A percentile compares a stretch with the other conserved stretches of the same genome.
phyloP scores from a whole-genome alignment of 2,888 invertebrate genomes.

The Orchesella flavescens region DNA sequence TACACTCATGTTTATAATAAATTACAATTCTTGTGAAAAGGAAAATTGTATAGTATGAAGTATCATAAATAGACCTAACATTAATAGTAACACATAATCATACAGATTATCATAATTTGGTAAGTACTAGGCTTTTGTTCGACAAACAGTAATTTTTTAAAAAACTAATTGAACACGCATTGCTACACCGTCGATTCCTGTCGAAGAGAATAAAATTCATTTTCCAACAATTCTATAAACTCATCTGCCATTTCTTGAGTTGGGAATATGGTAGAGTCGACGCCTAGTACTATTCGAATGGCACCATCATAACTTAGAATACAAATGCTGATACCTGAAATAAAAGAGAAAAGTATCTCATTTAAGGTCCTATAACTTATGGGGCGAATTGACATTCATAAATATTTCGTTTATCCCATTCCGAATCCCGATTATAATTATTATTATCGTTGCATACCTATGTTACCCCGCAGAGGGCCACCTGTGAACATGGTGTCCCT shows the following conservation, averaged over 20 bases:
- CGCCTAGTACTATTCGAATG: conserved; percentile 68
- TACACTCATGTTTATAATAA: no score
- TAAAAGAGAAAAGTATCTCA: not conserved
- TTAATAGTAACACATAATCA: no score
- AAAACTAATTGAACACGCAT: not conserved
- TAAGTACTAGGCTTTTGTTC: not conserved
- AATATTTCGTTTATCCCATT: conserved; percentile 12
- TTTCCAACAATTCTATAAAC: conserved; percentile 62
- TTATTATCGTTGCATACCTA: no score
- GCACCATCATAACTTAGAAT: conserved; percentile 70
- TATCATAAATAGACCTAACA: no score
- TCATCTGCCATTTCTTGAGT: conserved; percentile 67
- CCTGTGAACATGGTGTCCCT: conserved; percentile 70
- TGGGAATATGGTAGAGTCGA: conserved; percentile 67
- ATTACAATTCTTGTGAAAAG: no score
- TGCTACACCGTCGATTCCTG: conserved; percentile 2
- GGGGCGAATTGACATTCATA: not conserved
- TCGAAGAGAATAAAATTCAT: conserved; percentile 59
- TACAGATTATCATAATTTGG: not conserved
- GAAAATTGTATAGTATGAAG: no score
- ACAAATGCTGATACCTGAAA: conserved; percentile 68
- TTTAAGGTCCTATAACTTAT: no score
- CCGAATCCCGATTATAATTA: no score
- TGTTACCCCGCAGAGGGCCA: conserved; percentile 68
- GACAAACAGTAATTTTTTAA: not conserved